Percentiles rank a stretch among this genome's conserved stretches.
Conservation (phyloP, 1,140 invertebrate genomes). For the Delia radicum region DNA sequence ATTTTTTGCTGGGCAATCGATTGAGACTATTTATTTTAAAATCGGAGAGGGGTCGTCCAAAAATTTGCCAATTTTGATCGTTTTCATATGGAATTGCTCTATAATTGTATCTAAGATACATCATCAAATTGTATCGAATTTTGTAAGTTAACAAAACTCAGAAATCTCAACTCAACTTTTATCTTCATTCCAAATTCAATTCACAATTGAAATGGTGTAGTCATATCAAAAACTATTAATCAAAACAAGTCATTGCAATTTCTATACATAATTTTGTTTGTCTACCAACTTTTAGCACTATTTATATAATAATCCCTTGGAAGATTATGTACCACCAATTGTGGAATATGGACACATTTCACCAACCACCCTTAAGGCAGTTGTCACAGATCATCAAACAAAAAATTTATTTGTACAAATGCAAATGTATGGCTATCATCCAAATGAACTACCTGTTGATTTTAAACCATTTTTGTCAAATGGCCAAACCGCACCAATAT, state of each 20-base stretch:
- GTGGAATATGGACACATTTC: constrained; percentile 45
- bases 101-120: too few species aligned
- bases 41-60: too few species aligned
- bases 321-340: constrained; percentile 27
- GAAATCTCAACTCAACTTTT: too few species aligned
- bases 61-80: too few species aligned
- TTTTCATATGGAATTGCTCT: too few species aligned
- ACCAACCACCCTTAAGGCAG: constrained; percentile 37
- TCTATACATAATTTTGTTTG: not conserved
- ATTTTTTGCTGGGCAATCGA: too few species aligned
- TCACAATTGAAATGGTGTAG: too few species aligned
- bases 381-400: constrained; percentile 37
- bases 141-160: too few species aligned
- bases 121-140: too few species aligned
- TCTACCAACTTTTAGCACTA: constrained; percentile 6
- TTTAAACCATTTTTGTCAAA: constrained; percentile 38
- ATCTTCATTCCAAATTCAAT: not conserved
- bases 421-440: constrained; percentile 42
- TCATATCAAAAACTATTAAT: not conserved
- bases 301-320: not conserved
- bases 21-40: too few species aligned
- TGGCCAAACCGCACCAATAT: not conserved
- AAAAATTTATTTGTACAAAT: constrained; percentile 42
- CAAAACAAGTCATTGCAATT: not conserved
- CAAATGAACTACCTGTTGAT: constrained; percentile 27